Base-by-base conservation (phyloP, 2,888 invertebrate genomes). In the Anthoptus insignis region DNA sequence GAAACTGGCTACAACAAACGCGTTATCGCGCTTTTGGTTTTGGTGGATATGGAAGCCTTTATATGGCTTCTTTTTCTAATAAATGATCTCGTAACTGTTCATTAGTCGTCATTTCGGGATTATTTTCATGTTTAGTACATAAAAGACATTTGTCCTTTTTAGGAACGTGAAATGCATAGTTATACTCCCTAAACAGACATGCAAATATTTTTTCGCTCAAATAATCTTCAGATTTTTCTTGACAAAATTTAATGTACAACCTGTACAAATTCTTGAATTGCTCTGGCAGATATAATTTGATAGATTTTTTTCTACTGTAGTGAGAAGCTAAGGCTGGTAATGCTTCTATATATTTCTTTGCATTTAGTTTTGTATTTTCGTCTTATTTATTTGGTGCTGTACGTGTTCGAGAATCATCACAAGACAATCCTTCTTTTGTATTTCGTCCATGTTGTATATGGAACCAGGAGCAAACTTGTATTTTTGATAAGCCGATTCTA, bases 301-400 rank as follows among this genome's bases (percentile, higher is more conserved):
- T 47, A 32, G 58, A 47, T 39, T 58, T 58, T 56, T 58, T 47
- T 47, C 60, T 39, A 50, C 50, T 52, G 29, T 60, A 60, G 32
- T 52, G 60, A 32, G 60, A 60, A 24, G 60, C 42, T 60, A 60
- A 50, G 34, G 60, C 50, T 27, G 60, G 60, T 60, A 60, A 60
- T 52, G 52, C 39, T 9, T 32, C 32, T 32, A 32, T 32, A 9
- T 32, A 32, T 9, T 32, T 4, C 9, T 32, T 32, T 8, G 32
- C 32, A 27, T 27, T 27, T 27, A 27, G 27, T 27, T 27, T 27
- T 27, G 27, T 27, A 27, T 27, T 27, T 27, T 32, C 32, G 9
- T 32, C 32, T 9, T 32, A 32, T 32, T 32, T 32, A 8, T 8
- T 32, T 9, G 32, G 32, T 32, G 32, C 32, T 27, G 27, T 27